Percentiles rank a stretch among this genome's conserved stretches.
Conservation (phyloP, 2,797 vertebrate genomes). For the Molossus molossus region DNA sequence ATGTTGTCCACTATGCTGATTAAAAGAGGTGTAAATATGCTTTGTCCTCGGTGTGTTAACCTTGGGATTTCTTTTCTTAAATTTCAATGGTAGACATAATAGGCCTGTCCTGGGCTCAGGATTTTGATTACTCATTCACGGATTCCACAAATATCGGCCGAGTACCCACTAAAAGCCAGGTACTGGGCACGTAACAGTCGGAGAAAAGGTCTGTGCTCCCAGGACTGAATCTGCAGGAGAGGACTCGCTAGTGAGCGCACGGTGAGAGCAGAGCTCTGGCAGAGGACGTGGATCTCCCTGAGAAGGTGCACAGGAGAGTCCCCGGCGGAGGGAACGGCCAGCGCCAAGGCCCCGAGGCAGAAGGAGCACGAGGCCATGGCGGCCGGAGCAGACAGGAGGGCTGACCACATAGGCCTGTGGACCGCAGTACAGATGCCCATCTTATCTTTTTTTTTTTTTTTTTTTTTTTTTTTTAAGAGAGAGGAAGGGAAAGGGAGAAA, state of each 20-base stretch:
- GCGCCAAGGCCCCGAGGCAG: neutral
- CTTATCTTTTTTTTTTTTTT: too few relatives aligned
- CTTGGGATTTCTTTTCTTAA: neutral
- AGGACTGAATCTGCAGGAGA: neutral
- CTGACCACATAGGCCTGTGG: neutral
- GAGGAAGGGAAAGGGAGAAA: too few relatives aligned
- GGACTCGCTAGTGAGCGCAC: neutral
- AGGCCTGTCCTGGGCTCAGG: neutral
- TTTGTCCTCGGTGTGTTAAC: neutral
- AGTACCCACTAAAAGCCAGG: neutral
- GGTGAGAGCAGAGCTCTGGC: neutral
- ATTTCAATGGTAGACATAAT: too few relatives aligned
- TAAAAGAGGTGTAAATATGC: neutral
- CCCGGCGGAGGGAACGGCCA: neutral
- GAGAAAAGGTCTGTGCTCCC: neutral
- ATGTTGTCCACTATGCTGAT: neutral
- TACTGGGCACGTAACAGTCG: too few relatives aligned
- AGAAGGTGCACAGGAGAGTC: neutral
- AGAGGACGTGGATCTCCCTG: fast-evolving
- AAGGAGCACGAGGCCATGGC: neutral
- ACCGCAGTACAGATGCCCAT: neutral
- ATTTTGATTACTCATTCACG: neutral
- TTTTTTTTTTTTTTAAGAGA: too few relatives aligned
- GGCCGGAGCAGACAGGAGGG: neutral
- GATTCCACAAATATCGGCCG: slow-evolving; percentile 3